Conservation (phyloP, 2,888 invertebrate genomes). For the Protonemura montana region DNA sequence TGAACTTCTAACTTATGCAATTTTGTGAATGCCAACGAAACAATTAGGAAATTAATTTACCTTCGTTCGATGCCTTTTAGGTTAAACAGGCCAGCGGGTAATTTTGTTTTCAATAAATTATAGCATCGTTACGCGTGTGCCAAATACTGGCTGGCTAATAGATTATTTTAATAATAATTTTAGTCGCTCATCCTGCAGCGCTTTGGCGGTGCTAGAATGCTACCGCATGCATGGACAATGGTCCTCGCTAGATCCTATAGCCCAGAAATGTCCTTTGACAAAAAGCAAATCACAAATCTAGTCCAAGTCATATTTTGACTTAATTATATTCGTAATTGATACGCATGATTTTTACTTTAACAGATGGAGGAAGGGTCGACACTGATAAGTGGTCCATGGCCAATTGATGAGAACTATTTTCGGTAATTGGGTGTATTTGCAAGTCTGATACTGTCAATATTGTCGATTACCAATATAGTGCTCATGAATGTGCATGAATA, state of each 20-base stretch:
- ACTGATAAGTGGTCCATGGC: background rate
- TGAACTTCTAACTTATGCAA: background rate
- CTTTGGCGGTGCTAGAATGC: background rate
- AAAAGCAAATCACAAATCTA: background rate
- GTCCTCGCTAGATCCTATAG: background rate
- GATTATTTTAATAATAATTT: background rate
- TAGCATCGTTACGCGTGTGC: background rate
- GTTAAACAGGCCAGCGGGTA: background rate
- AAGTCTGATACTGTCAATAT: background rate
- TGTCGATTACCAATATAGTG: background rate
- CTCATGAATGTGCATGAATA: background rate
- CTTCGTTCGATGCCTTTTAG: background rate
- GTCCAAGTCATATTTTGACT: background rate
- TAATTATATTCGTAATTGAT: background rate
- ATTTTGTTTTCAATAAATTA: background rate
- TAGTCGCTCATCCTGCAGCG: background rate
- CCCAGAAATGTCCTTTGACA: background rate
- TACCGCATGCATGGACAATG: background rate
- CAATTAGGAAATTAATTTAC: background rate
- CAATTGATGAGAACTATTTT: background rate
- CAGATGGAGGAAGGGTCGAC: background rate
- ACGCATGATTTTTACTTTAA: background rate
- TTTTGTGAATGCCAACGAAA: background rate
- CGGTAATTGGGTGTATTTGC: background rate
- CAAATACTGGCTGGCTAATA: background rate